These are phyloP conservation scores for Bothrops jararaca DNA, from an alignment of 2,113 vertebrate species.

Conservation along the genomic window DNA sequence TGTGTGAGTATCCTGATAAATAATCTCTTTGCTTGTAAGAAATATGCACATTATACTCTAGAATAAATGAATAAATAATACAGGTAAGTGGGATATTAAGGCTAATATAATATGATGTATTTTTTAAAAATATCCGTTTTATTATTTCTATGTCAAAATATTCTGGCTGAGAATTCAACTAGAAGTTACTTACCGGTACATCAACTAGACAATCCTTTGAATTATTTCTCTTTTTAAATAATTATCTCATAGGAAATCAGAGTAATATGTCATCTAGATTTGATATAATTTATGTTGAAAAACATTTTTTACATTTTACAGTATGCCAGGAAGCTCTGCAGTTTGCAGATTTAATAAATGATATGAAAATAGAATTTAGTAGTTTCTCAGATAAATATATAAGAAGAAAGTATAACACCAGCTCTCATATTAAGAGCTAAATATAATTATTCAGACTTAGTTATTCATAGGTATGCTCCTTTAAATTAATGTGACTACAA, in stretches of 20 bases:
- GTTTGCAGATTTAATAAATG: not conserved
- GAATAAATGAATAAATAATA: constrained; percentile 2
- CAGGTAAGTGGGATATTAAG: not conserved
- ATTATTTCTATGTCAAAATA: not conserved
- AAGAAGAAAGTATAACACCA: not conserved
- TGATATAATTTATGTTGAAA: not conserved
- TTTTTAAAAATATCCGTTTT: not conserved
- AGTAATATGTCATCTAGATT: not conserved
- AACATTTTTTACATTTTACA: not conserved
- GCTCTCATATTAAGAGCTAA: not conserved
- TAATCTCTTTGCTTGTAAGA: not conserved
- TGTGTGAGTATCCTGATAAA: not conserved
- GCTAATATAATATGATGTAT: not conserved
- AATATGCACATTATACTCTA: not conserved
- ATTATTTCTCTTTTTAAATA: not conserved
- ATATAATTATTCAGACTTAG: not conserved
- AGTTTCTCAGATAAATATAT: not conserved
- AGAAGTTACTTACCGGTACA: not conserved
- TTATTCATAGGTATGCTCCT: not conserved
- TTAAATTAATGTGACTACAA: not conserved
- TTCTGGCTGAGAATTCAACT: not conserved
- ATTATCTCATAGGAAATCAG: not conserved
- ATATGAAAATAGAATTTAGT: not conserved
- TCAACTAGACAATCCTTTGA: not conserved
- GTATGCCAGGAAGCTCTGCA: not conserved